phyloP scores from a whole-genome alignment of 2,797 vertebrate species.

The Platalea minor region DNA sequence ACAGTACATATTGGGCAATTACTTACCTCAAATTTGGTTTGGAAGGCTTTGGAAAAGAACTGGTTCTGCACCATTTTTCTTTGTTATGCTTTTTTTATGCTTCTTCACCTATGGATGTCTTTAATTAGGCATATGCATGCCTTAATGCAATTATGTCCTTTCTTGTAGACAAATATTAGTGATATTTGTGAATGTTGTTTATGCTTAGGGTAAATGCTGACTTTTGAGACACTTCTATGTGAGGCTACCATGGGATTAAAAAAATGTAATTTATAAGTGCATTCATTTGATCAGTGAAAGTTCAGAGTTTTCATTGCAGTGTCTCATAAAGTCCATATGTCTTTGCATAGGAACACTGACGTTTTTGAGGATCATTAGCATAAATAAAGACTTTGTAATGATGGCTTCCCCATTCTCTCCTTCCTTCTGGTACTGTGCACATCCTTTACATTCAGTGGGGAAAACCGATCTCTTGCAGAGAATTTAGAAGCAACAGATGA shows the following conservation, averaged over 20 bases:
- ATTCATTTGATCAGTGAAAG: background rate
- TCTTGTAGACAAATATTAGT: background rate
- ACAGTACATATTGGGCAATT: background rate
- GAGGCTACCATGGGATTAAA: background rate
- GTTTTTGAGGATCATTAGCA: background rate
- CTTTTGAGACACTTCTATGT: background rate
- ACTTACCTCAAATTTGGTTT: background rate
- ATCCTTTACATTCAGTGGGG: background rate
- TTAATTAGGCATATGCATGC: background rate
- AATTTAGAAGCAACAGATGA: background rate
- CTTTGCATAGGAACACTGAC: background rate
- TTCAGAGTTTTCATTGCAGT: background rate
- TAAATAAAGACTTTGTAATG: background rate
- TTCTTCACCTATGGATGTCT: background rate
- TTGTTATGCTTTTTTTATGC: background rate
- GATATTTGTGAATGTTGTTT: background rate
- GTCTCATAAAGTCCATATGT: fast-evolving
- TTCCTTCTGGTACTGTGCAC: background rate
- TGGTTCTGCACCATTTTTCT: background rate
- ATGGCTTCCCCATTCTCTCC: background rate
- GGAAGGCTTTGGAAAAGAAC: background rate
- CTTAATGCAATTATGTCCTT: background rate
- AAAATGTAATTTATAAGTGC: background rate
- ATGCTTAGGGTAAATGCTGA: background rate
- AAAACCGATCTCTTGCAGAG: background rate